A percentile compares a stretch with the other conserved stretches of the same genome.
Conservation (phyloP, 2,888 invertebrate genomes). For the Bellardia pandia region DNA sequence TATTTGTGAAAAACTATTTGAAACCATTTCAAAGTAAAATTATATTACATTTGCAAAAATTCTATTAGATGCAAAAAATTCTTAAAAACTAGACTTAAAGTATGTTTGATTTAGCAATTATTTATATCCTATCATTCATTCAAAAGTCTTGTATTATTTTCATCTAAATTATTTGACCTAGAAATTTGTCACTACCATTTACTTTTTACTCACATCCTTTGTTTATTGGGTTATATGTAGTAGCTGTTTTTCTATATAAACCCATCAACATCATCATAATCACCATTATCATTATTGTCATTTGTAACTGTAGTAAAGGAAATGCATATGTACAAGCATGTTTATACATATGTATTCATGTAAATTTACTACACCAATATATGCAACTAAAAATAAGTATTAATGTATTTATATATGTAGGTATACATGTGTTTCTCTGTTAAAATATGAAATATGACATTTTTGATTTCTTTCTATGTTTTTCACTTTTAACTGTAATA, state of each 20-base stretch:
- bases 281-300: slow-evolving; percentile 15
- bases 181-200: no score
- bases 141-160: no score
- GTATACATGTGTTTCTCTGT: slow-evolving; percentile 3
- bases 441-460: slow-evolving; percentile 11
- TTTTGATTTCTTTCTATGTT: slow-evolving; percentile 21
- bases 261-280: slow-evolving; percentile 41
- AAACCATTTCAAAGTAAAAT: no score
- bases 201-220: not conserved
- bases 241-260: not conserved
- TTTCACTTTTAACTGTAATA: slow-evolving; percentile 31
- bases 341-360: not conserved
- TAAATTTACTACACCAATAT: not conserved
- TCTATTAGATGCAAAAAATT: no score
- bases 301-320: slow-evolving; percentile 26
- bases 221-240: slow-evolving; percentile 27
- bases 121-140: no score
- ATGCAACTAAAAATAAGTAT: not conserved
- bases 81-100: no score
- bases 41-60: no score
- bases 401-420: not conserved
- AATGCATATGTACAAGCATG: not conserved
- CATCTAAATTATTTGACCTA: no score
- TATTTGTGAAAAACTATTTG: no score
- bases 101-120: no score